A percentile compares a stretch with the other conserved stretches of the same genome.
Evolutionary conservation across 2,797 vertebrate genomes (phyloP).

Genomic region (Oreonectes daqikongensis): DNA sequence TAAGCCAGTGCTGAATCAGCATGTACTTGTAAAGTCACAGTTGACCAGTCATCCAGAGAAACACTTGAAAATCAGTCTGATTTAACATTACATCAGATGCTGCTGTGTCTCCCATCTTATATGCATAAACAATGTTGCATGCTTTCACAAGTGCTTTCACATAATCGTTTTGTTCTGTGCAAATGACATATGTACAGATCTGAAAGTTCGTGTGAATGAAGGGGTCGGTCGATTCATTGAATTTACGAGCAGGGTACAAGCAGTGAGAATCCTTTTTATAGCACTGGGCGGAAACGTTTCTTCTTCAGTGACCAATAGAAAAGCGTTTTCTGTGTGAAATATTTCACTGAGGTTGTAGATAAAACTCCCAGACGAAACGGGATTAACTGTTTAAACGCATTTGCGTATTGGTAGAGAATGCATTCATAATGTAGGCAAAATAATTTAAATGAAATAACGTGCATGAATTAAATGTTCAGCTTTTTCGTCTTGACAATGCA

Average conservation of each 20-base stretch:
- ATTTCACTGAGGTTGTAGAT: conserved; percentile 1
- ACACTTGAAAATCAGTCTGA: conserved; percentile 52
- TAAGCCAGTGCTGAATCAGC: conserved; percentile 68
- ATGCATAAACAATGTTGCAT: not conserved
- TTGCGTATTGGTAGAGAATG: not conserved
- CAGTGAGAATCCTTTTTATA: not conserved
- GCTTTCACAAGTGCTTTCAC: not conserved
- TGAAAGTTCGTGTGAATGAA: not conserved
- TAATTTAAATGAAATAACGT: not conserved
- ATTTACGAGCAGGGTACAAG: not conserved
- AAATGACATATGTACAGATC: too few relatives aligned
- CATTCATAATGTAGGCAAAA: not conserved
- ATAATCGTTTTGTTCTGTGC: not conserved
- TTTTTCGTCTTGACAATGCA: conserved; percentile 63
- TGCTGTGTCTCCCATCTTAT: not conserved
- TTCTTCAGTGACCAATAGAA: not conserved
- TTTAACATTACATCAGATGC: not conserved
- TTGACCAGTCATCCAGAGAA: conserved; percentile 63
- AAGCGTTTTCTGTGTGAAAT: not conserved
- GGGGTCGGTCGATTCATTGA: not conserved
- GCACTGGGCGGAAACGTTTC: not conserved
- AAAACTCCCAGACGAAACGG: not conserved
- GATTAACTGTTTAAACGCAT: not conserved
- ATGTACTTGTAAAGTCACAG: conserved; percentile 70
- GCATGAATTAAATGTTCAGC: not conserved